Base-by-base conservation (phyloP, 1,140 invertebrate species). In the Nebria ingens region DNA sequence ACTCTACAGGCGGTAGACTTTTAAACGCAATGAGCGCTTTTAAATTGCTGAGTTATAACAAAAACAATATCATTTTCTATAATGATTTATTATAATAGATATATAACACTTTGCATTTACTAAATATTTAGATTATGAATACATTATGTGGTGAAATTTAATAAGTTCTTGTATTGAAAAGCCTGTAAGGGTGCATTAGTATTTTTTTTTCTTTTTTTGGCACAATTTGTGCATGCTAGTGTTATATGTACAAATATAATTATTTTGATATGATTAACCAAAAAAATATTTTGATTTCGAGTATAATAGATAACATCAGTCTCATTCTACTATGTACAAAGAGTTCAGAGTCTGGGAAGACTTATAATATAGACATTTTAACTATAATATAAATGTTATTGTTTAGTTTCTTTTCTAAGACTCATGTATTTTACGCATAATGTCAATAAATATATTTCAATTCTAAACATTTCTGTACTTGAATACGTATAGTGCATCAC, bases 231-330 rank as follows among this genome's bases (percentile, higher is more conserved):
- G 1, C 1, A 21, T 51, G 9, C 12, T n/a, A n/a, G n/a, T n/a
- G n/a, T 21, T 51, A 51, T 22, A 51, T 51, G 12, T 51, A 21
- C 20, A 51, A 45, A 51, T 51, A 51, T 51, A 51, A 15, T 51
- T 9, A 12, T 51, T 51, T 21, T 21, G 40, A 17, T 45, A 11
- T 11, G 4, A 17, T 45, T 45, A 45, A 45, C 40, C 40, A 45
- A 45, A 45, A n/a, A n/a, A 45, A 45, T 45, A 45, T 45, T 45
- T 45, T 45, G 40, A 45, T 45, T 45, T 45, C 40, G 40, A 45
- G 40, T 45, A 45, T 45, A n/a, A n/a, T n/a, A 45, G 15, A 11
- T 45, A n/a, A 45, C 6, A 45, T 45, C 40, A 45, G 40, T 45
- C 40, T 45, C 40, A 11, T 45, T 45, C 40, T 45, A 45, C 40